Evolutionary conservation across 1,140 invertebrate species (phyloP), one percentile per base, ranked within the genome.

Genomic region (Nymphalis io): DNA sequence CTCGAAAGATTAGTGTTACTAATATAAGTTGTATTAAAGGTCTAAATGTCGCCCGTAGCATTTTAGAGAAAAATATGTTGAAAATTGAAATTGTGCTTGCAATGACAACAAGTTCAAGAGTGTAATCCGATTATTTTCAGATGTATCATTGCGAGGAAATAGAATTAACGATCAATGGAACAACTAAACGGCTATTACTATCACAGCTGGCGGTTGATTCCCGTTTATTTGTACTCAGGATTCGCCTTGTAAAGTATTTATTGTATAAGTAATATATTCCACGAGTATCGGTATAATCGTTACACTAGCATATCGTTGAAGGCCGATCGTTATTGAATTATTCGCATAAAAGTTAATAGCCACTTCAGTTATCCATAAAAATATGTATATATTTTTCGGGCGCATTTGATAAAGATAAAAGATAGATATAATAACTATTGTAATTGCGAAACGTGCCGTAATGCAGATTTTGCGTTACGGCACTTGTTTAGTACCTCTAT

Each of bases 181-280:
- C 67, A 18, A 58, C 63, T 65, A 68, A 77, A 67, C 62, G 60
- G 40, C 64, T 72, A 72, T 73, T 67, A 75, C 65, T 55, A 73
- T 68, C 71, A 68, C 70, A 78, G 68, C 62, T 72, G 72, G 69
- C 61, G 53, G 18, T 57, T 51, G 20, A 46, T 38, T 46, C 15
- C 23, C 16, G 21, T 33, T 42, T 60, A 62, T 62, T 57, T 72
- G 59, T 46, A 51, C 61, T 63, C 46, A 20, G 18, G 53, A 39
- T 63, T 39, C 23, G 16, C 27, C 46, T 38, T 4, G 23, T 63
- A 38, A 53, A 53, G 18, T 60, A 21, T 23, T 44, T 23, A 42
- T 42, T 12, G 20, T 46, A 46, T 60, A 15, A 46, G 0, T 38
- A 39, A 18, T 53, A 61, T n/a, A n/a, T 44, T n/a, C 51, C 23